Percentiles rank a stretch among this genome's conserved stretches.
Conservation (phyloP, 2,797 vertebrate species). For the Aselliscus stoliczkanus region DNA sequence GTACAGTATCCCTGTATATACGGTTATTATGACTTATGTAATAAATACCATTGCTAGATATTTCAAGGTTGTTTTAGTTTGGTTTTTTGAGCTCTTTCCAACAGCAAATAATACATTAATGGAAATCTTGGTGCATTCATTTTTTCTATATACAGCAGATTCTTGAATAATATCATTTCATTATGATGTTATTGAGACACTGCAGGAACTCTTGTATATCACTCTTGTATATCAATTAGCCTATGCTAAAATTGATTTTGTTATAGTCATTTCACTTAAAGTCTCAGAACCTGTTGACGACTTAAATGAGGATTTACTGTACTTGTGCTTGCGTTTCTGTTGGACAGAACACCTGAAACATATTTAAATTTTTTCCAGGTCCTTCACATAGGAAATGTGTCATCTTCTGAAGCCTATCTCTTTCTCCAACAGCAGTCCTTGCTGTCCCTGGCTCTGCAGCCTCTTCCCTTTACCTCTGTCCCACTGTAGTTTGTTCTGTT, state of each 20-base stretch:
- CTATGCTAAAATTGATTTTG: not conserved
- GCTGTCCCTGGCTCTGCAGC: no score
- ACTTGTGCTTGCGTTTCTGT: not conserved
- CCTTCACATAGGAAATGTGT: not conserved
- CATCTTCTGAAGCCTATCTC: not conserved
- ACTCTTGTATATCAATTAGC: not conserved
- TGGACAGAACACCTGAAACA: not conserved
- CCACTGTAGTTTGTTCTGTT: not conserved
- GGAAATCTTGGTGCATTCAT: not conserved
- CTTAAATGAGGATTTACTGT: not conserved
- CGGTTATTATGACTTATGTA: not conserved
- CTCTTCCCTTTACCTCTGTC: not conserved
- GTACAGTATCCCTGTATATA: not conserved
- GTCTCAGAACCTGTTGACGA: not conserved
- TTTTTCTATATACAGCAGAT: not conserved
- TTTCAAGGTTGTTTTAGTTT: not conserved
- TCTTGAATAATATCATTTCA: not conserved
- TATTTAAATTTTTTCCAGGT: not conserved
- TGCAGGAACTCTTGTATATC: no score
- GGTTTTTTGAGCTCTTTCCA: not conserved
- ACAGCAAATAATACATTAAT: not conserved
- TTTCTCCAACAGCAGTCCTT: not conserved
- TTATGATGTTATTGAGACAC: not conserved
- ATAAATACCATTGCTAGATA: not conserved
- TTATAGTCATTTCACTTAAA: not conserved